Conservation (phyloP, 2,888 invertebrate species). For the Amblyteles armatorius region DNA sequence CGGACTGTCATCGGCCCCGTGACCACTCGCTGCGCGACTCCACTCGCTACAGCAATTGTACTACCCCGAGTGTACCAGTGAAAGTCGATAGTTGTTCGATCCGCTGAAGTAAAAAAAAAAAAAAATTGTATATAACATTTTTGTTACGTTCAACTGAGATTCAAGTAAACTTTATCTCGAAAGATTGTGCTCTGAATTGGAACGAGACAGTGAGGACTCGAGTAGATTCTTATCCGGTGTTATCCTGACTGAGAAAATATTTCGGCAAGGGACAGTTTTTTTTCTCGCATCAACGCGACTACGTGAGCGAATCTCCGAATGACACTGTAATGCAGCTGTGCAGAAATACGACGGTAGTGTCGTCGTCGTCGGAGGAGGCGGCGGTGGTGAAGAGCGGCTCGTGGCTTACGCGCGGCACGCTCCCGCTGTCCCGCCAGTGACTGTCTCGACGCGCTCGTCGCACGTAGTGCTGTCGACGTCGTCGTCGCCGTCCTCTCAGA, state of each 20-base stretch:
- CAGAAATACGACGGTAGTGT: constrained; percentile 52
- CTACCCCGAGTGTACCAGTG: constrained; percentile 2
- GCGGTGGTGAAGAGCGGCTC: constrained; percentile 67
- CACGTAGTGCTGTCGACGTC: constrained; percentile 65
- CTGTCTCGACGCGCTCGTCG: constrained; percentile 66
- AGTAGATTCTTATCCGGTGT: background rate
- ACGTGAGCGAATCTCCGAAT: constrained; percentile 35
- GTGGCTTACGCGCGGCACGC: constrained; percentile 68
- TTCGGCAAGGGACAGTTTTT: constrained; percentile 2
- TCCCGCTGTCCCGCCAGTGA: constrained; percentile 65
- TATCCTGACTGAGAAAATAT: background rate
- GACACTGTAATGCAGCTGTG: constrained; percentile 68
- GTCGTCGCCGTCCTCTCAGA: constrained; percentile 36
- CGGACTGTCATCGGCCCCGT: constrained; percentile 37
- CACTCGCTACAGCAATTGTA: constrained; percentile 25
- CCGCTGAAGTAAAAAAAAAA: too few relatives aligned
- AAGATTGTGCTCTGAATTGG: background rate
- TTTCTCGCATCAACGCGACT: constrained; percentile 3
- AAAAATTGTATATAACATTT: background rate
- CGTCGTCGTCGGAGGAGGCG: constrained; percentile 63
- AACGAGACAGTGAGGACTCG: background rate
- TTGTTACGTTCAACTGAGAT: background rate
- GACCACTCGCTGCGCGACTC: constrained; percentile 18
- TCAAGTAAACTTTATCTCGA: background rate
- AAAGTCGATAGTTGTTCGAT: constrained; percentile 17